Evolutionary conservation across 2,888 invertebrate genomes (phyloP), one percentile per base, ranked within the genome.

Genomic region (Rhyacophila evoluta): DNA sequence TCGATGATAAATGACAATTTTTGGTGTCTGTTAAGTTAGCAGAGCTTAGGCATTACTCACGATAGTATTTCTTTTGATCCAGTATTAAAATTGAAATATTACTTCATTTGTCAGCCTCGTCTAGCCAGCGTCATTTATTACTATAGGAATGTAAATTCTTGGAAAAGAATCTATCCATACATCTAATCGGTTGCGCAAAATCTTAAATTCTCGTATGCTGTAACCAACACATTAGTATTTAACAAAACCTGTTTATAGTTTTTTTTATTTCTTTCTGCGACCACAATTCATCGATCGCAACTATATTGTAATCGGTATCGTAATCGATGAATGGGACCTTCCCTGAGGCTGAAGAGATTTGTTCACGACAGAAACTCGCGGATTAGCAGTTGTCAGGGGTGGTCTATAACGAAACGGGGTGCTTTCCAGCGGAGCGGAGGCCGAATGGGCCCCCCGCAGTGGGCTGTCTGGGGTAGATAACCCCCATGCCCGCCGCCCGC

Each of bases 251-350:
- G 55, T 55, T 55, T 55, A 25, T 25, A 15, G 55, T 19, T 55
- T 55, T 55, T 55, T 55, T n/a, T n/a, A n/a, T n/a, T 33, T 19
- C 41, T 1, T 41, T 55, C 55, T 10, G 25, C 10, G 19, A 55
- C 55, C 55, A 55, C 55, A 25, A 55, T 55, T 19, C 6, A 55
- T 55, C 55, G 55, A 55, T 55, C 55, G 19, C 55, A 55, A 55
- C 55, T 25, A 55, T 25, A 15, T 55, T 19, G 55, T 55, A 55
- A 55, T 55, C 55, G 55, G 55, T 19, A 55, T 55, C 19, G n/a
- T n/a, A n/a, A n/a, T 55, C 55, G 55, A 55, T 55, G 55, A 55
- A 55, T 55, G 55, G 25, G 55, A 55, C 55, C 55, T 55, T 25
- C 55, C 55, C 55, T 55, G 55, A 10, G 55, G 55, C 55, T 19